phyloP scores from a whole-genome alignment of 2,113 vertebrate species.

The Anseranas semipalmata region DNA sequence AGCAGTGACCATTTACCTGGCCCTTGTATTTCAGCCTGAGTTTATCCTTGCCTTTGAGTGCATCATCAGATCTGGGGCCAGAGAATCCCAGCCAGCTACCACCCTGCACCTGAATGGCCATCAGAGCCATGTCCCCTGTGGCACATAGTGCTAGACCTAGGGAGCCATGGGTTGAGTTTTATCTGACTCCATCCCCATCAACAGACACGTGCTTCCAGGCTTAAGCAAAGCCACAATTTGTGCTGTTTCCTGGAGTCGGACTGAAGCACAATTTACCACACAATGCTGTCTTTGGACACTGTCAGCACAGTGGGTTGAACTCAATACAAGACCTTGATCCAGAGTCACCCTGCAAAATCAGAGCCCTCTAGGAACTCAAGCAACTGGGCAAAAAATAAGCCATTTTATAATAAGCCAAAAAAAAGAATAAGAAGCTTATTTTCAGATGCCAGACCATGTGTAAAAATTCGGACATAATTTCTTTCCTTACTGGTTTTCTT shows the following conservation, averaged over 20 bases:
- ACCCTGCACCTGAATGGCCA: neutral
- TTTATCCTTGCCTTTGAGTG: neutral
- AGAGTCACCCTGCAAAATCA: neutral
- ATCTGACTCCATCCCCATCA: neutral
- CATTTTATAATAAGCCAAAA: neutral
- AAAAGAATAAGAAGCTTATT: neutral
- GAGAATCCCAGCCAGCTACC: neutral
- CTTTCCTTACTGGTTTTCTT: neutral
- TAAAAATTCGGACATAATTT: neutral
- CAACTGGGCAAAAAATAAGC: neutral
- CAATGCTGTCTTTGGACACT: neutral
- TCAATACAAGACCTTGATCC: neutral
- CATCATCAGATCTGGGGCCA: neutral
- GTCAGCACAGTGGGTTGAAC: neutral
- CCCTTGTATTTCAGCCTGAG: neutral
- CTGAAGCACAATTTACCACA: neutral
- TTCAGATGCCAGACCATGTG: neutral
- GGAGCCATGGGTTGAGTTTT: neutral
- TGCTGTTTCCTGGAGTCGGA: neutral
- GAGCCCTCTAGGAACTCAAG: neutral
- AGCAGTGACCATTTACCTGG: neutral
- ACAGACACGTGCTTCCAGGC: neutral
- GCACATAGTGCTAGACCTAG: neutral
- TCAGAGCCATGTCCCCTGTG: neutral
- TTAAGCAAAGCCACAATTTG: neutral